Evolutionary conservation across 2,888 invertebrate genomes (phyloP).

Genomic region (Machimus atricapillus): DNA sequence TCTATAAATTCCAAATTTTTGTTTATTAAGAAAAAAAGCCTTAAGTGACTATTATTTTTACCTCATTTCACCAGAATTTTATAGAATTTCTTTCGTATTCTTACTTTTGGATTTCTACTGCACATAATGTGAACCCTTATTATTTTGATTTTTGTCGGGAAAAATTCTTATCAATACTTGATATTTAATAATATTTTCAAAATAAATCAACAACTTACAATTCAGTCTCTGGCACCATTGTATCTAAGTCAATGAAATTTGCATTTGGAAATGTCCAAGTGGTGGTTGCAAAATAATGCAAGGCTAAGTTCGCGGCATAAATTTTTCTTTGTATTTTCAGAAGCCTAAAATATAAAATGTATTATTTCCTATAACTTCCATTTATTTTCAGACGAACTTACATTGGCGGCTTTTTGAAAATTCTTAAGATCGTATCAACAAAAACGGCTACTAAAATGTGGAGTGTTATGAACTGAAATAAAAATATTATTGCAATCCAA

Average conservation of each 20-base stretch:
- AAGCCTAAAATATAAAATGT: conserved; percentile 66
- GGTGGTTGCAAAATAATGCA: conserved; percentile 77
- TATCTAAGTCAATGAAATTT: conserved; percentile 67
- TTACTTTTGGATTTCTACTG: too few relatives aligned
- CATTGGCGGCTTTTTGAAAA: conserved; percentile 76
- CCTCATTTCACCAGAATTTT: too few relatives aligned
- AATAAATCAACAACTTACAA: conserved; percentile 50
- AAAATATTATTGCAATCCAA: neutral
- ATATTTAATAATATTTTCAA: too few relatives aligned
- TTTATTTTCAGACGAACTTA: conserved; percentile 59
- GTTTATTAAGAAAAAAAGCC: too few relatives aligned
- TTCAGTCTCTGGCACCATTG: conserved; percentile 64
- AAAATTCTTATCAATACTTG: too few relatives aligned
- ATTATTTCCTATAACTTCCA: neutral
- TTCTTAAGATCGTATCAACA: conserved; percentile 71
- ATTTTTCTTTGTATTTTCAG: conserved; percentile 82
- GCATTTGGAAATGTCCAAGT: conserved; percentile 79
- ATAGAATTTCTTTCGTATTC: too few relatives aligned
- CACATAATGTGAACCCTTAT: too few relatives aligned
- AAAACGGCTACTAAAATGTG: conserved; percentile 83
- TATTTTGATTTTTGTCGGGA: too few relatives aligned
- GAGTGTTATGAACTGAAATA: conserved; percentile 68
- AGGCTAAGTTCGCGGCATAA: conserved; percentile 74
- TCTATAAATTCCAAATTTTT: too few relatives aligned
- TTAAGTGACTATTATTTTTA: too few relatives aligned